Evolutionary conservation across 2,113 vertebrate species (phyloP), one percentile per base, ranked within the genome.

Genomic region (Hippopotamus amphibius): DNA sequence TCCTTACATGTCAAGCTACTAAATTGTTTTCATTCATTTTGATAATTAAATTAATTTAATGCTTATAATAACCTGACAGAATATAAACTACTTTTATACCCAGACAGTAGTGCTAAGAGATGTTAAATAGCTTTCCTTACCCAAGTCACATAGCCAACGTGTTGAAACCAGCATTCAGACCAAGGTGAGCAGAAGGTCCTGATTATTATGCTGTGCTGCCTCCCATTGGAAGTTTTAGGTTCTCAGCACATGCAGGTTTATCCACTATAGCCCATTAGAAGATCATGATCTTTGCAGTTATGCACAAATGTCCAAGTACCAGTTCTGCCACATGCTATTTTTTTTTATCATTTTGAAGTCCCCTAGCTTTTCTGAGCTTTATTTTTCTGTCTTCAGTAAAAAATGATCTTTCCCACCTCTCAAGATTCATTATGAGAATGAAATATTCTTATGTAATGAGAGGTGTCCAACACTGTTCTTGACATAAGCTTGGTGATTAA

Each of bases 51-150:
- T 83, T 76, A 71, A 66, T 43, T 88, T 82, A 71, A 53, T 71
- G 3, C 6, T 71, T 21, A 66, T 37, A 89, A 84, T 59, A 89
- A 48, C 7, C 9, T 68, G 9, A 59, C 10, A 94, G 30, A 6
- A 7, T 59, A 48, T 59, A 63, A 69, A 63, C 43, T 84, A 84
- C 33, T 93, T 96, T 97, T 97, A 95, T 93, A 89, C 77, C 82
- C 68, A 88, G 41, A 85, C 3, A 76, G 43, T 80, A 50, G 57
- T 88, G 63, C 57, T 90, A 50, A 76, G 46, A 76, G 9, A 95
- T 88, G 22, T 82, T 88, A 66, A 96, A 65, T 33, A 90, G 19
- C 65, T 80, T 71, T 81, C 9, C 33, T 83, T 80, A 79, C 12
- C 28, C 48, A 59, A 46, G 2, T 8, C 26, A 53, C 53, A 61